Base-by-base conservation (phyloP, 2,113 vertebrate genomes). In the Condylura cristata region DNA sequence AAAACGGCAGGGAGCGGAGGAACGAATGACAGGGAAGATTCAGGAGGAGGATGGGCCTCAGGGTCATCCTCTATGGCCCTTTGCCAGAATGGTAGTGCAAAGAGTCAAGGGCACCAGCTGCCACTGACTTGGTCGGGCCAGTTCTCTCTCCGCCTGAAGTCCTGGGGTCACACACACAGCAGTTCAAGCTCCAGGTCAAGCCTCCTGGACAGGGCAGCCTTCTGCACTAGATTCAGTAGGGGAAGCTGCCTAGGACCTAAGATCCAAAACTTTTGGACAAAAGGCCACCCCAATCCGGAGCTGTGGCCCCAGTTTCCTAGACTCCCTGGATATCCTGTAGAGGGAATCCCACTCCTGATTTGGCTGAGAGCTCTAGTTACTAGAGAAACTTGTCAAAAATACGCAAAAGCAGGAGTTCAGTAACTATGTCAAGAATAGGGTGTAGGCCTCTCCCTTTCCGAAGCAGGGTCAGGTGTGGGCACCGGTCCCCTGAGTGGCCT, bases 1-100 rank as follows among this genome's bases (percentile, higher is more conserved):
- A 98, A 98, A 98, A 98, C 98, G 95, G 98, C 97, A 98, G 98
- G 98, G 98, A 98, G 97, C 94, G 92, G 97, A 98, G 98, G 72
- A 82, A 96, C 75, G 3, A 89, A 95, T 14, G 3, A 97, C 95
- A 97, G n/a, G 86, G 70, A 32, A 28, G 83, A 32, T 72, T 46
- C 53, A 76, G 93, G 76, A 96, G 97, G 95, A 97, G 95, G 97
- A 97, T 93, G 83, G 97, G 98, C 97, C 97, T 98, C 95, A 30
- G 97, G 97, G 97, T 92, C 96, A 94, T 96, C 94, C 95, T 97
- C 96, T 13, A n/a, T 66, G 70, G 91, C 94, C 96, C 96, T 96
- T 22, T 0, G 24, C 86, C 32, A 44, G 63, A 37, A 1, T 78
- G 41, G 86, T 0, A 0, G 56, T 20, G 39, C 68, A 76, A 74